phyloP scores from a whole-genome alignment of 2,113 vertebrate genomes.

The Trichomycterus rosablanca region DNA sequence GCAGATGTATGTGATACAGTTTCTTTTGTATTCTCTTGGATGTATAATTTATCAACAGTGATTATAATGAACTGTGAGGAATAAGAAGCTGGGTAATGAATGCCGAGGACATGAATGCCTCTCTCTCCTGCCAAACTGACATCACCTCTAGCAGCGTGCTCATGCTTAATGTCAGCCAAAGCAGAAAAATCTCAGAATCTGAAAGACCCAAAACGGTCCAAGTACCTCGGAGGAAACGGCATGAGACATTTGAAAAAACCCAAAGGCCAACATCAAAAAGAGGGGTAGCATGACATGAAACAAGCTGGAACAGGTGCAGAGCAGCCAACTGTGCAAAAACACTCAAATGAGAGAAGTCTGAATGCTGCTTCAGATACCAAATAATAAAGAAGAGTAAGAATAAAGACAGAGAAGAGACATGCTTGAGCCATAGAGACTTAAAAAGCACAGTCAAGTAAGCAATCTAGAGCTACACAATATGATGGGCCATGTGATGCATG shows the following conservation, averaged over 20 bases:
- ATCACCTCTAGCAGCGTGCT: conserved; percentile 51
- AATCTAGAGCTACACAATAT: no score
- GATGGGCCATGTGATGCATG: no score
- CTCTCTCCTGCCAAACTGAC: conserved; percentile 33
- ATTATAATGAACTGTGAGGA: conserved; percentile 67
- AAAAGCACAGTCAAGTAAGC: conserved; percentile 8
- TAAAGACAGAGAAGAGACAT: background rate
- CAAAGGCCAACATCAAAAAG: conserved; percentile 57
- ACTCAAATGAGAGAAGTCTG: conserved; percentile 51
- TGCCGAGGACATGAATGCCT: conserved; percentile 21
- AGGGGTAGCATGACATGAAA: conserved; percentile 60
- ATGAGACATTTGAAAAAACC: conserved; percentile 62
- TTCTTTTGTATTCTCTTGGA: conserved; percentile 66
- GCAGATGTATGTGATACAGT: conserved; percentile 26
- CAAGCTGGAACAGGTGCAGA: conserved; percentile 61
- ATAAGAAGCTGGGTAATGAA: conserved; percentile 43
- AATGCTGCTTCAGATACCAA: conserved; percentile 23
- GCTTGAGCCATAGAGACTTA: conserved; percentile 8
- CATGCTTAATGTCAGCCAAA: conserved; percentile 62
- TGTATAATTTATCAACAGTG: conserved; percentile 74
- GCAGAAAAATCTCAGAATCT: conserved; percentile 53
- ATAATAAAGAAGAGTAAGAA: background rate
- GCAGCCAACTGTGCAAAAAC: conserved; percentile 58
- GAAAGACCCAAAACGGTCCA: conserved; percentile 47
- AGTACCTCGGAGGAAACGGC: conserved; percentile 59